phyloP scores from a whole-genome alignment of 2,797 vertebrate genomes.

The Pyrocephalus nanus region DNA sequence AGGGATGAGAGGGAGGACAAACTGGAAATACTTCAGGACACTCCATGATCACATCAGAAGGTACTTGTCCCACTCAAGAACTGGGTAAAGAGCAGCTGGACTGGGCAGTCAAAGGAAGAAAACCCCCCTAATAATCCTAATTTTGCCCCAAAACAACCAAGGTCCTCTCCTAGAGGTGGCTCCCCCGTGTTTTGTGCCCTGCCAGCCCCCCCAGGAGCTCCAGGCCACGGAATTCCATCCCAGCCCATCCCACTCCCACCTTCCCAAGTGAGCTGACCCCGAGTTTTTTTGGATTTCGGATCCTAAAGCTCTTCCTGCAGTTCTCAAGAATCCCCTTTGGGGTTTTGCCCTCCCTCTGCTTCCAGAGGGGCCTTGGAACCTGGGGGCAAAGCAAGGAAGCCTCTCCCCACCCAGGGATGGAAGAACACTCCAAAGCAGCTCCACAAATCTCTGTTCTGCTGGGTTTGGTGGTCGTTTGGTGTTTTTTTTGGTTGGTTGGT shows the following conservation, averaged over 20 bases:
- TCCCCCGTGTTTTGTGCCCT: neutral
- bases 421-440: neutral
- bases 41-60: neutral
- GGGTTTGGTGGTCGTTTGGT: no score
- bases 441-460: constrained; percentile 21
- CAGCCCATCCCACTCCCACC: neutral
- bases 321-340: neutral
- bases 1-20: neutral
- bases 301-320: neutral
- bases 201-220: neutral
- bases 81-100: neutral
- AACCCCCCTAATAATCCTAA: rapidly evolving
- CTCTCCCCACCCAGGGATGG: neutral
- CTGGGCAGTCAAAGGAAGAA: neutral
- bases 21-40: neutral
- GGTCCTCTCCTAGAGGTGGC: no score
- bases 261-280: neutral
- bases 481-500: neutral
- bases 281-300: neutral
- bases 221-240: neutral
- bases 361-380: neutral
- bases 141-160: neutral
- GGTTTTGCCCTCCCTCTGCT: neutral
- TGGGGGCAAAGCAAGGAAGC: rapidly evolving
- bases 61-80: neutral